Conservation (phyloP, 2,797 vertebrate species). For the Monodelphis domestica region DNA sequence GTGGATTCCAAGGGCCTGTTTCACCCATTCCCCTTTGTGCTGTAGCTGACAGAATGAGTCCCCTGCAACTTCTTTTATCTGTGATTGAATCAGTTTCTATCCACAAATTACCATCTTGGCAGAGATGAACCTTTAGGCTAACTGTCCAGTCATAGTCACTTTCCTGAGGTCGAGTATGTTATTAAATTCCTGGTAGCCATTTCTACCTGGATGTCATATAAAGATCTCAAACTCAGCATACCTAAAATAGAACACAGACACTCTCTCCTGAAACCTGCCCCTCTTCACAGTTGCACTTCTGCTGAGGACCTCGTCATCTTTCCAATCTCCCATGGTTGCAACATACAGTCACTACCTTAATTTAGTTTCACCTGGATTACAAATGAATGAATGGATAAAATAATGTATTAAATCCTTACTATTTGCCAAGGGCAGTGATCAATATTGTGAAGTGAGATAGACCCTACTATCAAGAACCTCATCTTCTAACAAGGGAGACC, state of each 20-base stretch:
- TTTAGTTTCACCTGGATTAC: neutral
- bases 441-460: neutral
- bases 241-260: neutral
- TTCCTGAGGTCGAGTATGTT: neutral
- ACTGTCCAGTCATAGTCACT: neutral
- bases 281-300: neutral
- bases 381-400: neutral
- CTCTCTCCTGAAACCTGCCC: neutral
- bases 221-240: neutral
- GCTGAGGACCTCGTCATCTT: neutral
- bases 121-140: neutral
- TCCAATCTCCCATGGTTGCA: too few relatives aligned
- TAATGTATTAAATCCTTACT: neutral
- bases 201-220: neutral
- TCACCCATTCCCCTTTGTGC: neutral
- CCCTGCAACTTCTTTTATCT: neutral
- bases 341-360: neutral
- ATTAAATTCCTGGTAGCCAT: neutral
- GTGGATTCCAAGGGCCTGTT: neutral
- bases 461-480: neutral
- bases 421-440: neutral
- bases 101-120: neutral
- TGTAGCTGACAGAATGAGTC: neutral
- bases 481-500: neutral
- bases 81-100: too few relatives aligned